These are phyloP conservation scores for Stegastes partitus DNA, from an alignment of 2,113 vertebrate species.

Conservation along the genomic window DNA sequence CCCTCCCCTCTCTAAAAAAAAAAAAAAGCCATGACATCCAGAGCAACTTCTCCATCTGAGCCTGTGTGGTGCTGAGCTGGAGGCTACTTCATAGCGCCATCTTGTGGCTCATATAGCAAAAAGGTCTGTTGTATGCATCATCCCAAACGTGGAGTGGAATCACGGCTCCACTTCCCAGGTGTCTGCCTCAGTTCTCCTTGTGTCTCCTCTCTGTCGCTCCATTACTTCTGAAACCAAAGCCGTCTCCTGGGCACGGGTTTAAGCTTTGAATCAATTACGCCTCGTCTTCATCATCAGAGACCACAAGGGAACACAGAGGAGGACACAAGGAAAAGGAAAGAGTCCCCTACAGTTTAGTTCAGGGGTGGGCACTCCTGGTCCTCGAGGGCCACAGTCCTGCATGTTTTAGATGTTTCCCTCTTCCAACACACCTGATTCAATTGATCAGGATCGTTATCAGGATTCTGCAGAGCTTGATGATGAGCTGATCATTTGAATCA, in stretches of 20 bases:
- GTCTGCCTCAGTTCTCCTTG: conserved; percentile 38
- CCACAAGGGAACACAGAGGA: conserved; percentile 30
- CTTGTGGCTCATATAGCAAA: conserved; percentile 64
- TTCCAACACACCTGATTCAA: no score
- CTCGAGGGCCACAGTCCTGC: no score
- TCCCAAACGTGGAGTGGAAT: conserved; percentile 52
- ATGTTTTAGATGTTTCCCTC: no score
- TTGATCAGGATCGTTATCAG: no score
- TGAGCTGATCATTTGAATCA: no score
- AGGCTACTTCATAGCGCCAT: conserved; percentile 68
- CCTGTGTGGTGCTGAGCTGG: conserved; percentile 12
- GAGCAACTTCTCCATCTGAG: conserved; percentile 27
- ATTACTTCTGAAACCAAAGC: conserved; percentile 54
- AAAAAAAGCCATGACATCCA: conserved; percentile 1
- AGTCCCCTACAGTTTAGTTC: conserved; percentile 1
- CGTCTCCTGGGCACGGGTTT: conserved; percentile 38
- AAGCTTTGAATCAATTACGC: conserved; percentile 52
- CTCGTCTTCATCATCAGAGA: conserved; percentile 55
- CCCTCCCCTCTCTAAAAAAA: not conserved
- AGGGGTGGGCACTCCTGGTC: no score
- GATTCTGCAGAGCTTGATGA: no score
- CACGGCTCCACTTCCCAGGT: conserved; percentile 29
- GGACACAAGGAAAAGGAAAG: conserved; percentile 32
- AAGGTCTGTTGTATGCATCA: conserved; percentile 14
- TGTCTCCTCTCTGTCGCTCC: conserved; percentile 27